phyloP scores from a whole-genome alignment of 2,113 vertebrate genomes.

The Cyanoderma ruficeps region DNA sequence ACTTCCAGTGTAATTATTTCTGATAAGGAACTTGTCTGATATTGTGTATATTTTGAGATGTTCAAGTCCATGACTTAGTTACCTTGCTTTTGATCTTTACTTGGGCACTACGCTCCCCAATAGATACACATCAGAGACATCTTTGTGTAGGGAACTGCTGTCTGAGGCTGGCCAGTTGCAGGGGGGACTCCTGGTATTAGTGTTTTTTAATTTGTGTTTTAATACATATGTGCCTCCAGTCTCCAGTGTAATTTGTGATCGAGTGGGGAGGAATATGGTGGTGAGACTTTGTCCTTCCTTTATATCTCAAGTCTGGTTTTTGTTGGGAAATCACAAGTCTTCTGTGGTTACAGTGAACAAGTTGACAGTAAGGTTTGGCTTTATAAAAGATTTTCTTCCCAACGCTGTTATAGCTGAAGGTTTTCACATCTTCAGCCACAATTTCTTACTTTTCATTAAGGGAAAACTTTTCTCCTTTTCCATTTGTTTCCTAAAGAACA shows the following conservation, averaged over 20 bases:
- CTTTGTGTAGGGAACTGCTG: neutral
- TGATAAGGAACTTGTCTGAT: neutral
- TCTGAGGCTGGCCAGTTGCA: accelerated
- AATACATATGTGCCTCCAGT: neutral
- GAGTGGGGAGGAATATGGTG: neutral
- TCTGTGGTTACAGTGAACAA: neutral
- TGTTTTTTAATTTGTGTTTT: neutral
- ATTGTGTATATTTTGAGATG: neutral
- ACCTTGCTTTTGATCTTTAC: neutral
- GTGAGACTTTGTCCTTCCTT: neutral
- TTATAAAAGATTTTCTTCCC: neutral
- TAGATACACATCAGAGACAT: accelerated
- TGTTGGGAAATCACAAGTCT: neutral
- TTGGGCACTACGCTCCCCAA: accelerated
- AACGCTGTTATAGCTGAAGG: neutral
- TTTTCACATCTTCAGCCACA: neutral
- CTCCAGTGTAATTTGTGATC: neutral
- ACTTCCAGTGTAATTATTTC: neutral
- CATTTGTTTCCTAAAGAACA: neutral
- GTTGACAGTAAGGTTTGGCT: neutral
- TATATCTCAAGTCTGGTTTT: neutral
- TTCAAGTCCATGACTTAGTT: neutral
- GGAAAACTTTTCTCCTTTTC: neutral
- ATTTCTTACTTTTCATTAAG: neutral
- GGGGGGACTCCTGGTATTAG: accelerated